These are phyloP conservation scores for Atta texana DNA, from an alignment of 1,140 invertebrate species.

Conservation along the genomic window DNA sequence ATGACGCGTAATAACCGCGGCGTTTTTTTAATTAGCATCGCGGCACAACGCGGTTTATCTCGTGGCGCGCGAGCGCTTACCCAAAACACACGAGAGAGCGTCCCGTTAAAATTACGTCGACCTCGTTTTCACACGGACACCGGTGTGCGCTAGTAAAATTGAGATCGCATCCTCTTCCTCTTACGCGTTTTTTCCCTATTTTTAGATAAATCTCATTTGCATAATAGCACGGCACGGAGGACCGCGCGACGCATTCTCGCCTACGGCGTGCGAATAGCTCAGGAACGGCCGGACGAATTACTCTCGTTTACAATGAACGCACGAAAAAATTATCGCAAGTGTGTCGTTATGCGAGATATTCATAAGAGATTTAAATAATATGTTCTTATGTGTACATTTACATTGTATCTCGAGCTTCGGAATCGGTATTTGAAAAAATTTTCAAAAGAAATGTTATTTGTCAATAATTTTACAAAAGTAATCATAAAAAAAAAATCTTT, in stretches of 20 bases:
- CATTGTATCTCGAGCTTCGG: not conserved
- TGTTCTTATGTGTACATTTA: not conserved
- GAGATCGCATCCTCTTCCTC: conserved; percentile 49
- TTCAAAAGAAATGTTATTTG: too few relatives aligned
- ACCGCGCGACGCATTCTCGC: conserved; percentile 20
- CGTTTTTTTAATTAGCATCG: conserved; percentile 63
- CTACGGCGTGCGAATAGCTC: conserved; percentile 37
- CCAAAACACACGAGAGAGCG: conserved; percentile 51
- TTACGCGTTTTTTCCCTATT: conserved; percentile 53
- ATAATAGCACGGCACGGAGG: conserved; percentile 53
- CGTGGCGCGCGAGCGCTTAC: conserved; percentile 49
- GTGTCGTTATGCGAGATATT: conserved; percentile 5
- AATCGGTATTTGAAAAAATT: not conserved
- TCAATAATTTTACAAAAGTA: not conserved
- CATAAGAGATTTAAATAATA: not conserved
- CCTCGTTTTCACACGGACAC: conserved; percentile 56
- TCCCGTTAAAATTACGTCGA: conserved; percentile 54
- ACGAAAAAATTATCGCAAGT: conserved; percentile 8
- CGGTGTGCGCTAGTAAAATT: conserved; percentile 49
- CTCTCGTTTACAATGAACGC: conserved; percentile 32
- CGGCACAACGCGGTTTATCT: conserved; percentile 56
- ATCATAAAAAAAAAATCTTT: not conserved
- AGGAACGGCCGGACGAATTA: conserved; percentile 24
- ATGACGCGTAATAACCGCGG: conserved; percentile 63
- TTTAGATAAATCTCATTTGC: conserved; percentile 67